Evolutionary conservation across 2,888 invertebrate genomes (phyloP), one percentile per base, ranked within the genome.

Genomic region (Cephus runcator): DNA sequence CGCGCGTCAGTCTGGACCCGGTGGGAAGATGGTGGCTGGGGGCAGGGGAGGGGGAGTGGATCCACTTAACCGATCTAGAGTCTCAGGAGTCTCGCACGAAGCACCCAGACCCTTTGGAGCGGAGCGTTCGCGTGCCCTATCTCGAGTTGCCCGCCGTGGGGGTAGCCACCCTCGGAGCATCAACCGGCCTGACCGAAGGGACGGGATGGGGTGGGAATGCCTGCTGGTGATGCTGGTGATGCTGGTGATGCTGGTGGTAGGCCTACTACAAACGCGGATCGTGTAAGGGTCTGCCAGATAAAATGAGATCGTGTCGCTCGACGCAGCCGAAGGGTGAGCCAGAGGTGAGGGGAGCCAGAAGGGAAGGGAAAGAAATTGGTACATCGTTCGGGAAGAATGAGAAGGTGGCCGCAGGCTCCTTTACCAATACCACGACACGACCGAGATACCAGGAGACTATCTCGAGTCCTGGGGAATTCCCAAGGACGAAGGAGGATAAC

Each of bases 261-360:
- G 82, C 83, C 83, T 84, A 88, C 86, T 87, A 90, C 91, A 90
- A 89, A 89, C 90, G 88, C 86, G 86, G 85, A 85, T 89, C 89
- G 86, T 90, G 88, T 89, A 89, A 90, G 89, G 91, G 88, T 87
- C 87, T 88, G 83, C 84, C 83, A 89, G 90, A 91, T 90, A 91
- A 91, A 91, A 90, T 88, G 89, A 90, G 91, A 90, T 90, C 90
- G 90, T 90, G 91, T 90, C 89, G 86, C 81, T 77, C 79, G 84
- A 79, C 78, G 81, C 74, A 74, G 69, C 34, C 76, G 36, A 56
- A 30, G 76, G 40, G 76, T 33, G 33, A 33, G 33, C 33, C 33
- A 33, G 33, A 33, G 33, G 33, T 23, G 75, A 56, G 77, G 82
- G 81, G 75, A 73, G 73, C 76, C 82, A 84, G 87, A 83, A 82